Percentiles rank a stretch among this genome's conserved stretches.
These are phyloP conservation scores for Buathra laborator DNA, from an alignment of 2,888 invertebrate species.

Conservation along the genomic window DNA sequence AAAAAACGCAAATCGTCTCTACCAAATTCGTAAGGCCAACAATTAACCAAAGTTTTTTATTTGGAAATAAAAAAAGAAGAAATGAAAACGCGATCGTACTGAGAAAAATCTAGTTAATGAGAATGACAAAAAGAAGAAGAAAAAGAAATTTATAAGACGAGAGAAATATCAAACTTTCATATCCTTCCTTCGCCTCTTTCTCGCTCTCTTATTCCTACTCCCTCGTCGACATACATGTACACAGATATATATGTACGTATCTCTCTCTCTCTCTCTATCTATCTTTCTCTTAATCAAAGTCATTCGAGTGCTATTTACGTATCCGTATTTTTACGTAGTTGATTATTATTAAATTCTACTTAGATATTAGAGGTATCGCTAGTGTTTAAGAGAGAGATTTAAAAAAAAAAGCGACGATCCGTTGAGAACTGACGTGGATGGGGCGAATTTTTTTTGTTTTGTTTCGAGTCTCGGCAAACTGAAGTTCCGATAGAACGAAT, in stretches of 20 bases:
- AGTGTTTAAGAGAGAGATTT: slow-evolving; percentile 21
- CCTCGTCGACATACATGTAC: slow-evolving; percentile 13
- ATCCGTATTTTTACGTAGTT: slow-evolving; percentile 66
- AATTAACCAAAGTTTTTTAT: slow-evolving; percentile 51
- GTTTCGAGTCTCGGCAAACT: slow-evolving; percentile 47
- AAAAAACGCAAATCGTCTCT: slow-evolving; percentile 34
- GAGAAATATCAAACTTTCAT: slow-evolving; percentile 69
- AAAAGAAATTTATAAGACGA: slow-evolving; percentile 48
- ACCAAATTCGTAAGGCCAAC: slow-evolving; percentile 64
- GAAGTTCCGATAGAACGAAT: slow-evolving; percentile 50
- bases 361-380: slow-evolving; percentile 49
- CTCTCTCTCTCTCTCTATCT: slow-evolving; percentile 26
- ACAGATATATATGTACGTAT: neutral
- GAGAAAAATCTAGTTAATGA: slow-evolving; percentile 54
- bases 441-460: neutral
- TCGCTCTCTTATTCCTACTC: slow-evolving; percentile 39
- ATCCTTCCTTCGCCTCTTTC: slow-evolving; percentile 57
- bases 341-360: slow-evolving; percentile 64
- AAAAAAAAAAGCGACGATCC: slow-evolving; percentile 25
- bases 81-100: slow-evolving; percentile 36
- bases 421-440: slow-evolving; percentile 43
- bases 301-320: slow-evolving; percentile 68
- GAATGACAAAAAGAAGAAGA: slow-evolving; percentile 18
- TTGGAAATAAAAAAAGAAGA: slow-evolving; percentile 7
- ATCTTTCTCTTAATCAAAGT: slow-evolving; percentile 65